Evolutionary conservation across 2,888 invertebrate genomes (phyloP), one percentile per base, ranked within the genome.

Genomic region (Ophraella communa): DNA sequence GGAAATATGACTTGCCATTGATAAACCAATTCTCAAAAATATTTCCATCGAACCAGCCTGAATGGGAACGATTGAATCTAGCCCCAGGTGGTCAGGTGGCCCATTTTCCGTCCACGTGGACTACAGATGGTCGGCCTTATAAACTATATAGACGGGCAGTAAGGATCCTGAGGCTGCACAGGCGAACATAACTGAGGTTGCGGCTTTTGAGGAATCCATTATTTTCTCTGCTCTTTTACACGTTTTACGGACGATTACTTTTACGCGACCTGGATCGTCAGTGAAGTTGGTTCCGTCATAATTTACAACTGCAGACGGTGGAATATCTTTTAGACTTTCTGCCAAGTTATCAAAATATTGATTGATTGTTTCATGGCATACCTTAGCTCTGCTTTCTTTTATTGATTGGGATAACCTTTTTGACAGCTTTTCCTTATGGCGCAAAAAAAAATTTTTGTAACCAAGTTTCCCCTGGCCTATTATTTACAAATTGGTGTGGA

Each of bases 271-370:
- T 17, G 66, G 67, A 58, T 69, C 69, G 45, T 67, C 65, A 8
- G 62, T 65, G 39, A 71, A 65, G 49, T 67, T 68, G 14, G 68
- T 69, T 39, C 69, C 68, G 30, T 66, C 68, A 45, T 71, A 67
- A 51, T 68, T 66, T 21, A 67, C 47, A 57, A 62, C 21, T 10
- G 47, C 54, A 27, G 17, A 1, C 18, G 58, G 54, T 27, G 42
- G 23, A 20, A 62, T 62, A 64, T 62, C 59, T 44, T 55, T 42
- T 17, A 70, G 24, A 24, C 24, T 24, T 24, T 24, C 24, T 24
- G 24, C 24, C 24, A 24, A 24, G 24, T 24, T 24, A 24, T 24
- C 24, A 5, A 24, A 24, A 64, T 70, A 68, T 44, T 59, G 54
- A 57, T 63, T 67, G 42, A 64, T 65, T 45, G 61, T 60, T 35